These are phyloP conservation scores for Atlantisia rogersi DNA, from an alignment of 2,113 vertebrate species.

Conservation along the genomic window DNA sequence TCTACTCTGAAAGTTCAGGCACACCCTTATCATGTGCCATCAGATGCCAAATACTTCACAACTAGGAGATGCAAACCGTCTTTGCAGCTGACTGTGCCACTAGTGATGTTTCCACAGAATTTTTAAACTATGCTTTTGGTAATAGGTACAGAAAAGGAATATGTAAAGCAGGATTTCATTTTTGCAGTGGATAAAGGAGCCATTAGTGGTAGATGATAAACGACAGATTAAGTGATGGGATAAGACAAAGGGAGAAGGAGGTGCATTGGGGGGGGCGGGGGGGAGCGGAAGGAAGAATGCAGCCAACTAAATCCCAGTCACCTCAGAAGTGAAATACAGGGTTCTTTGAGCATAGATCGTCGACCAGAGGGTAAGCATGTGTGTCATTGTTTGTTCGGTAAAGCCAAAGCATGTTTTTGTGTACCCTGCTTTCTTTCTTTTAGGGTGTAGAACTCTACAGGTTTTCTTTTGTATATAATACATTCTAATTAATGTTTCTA, in stretches of 20 bases:
- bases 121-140: constrained; percentile 13
- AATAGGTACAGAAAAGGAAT: neutral
- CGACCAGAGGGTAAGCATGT: neutral
- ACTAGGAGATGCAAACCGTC: neutral
- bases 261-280: neutral
- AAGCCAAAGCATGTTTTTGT: neutral
- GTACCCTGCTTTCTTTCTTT: neutral
- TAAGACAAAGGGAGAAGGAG: neutral
- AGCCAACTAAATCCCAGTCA: neutral
- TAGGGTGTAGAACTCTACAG: neutral
- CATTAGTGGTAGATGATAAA: neutral
- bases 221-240: neutral
- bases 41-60: neutral
- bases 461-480: neutral
- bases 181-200: neutral
- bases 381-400: neutral
- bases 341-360: neutral
- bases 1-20: neutral
- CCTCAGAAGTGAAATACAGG: neutral
- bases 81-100: neutral
- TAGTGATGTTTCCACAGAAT: neutral
- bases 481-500: neutral
- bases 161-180: neutral
- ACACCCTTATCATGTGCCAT: neutral
- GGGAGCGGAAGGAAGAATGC: neutral